These are phyloP conservation scores for Microchirus variegatus DNA, from an alignment of 2,797 vertebrate genomes.

Conservation along the genomic window DNA sequence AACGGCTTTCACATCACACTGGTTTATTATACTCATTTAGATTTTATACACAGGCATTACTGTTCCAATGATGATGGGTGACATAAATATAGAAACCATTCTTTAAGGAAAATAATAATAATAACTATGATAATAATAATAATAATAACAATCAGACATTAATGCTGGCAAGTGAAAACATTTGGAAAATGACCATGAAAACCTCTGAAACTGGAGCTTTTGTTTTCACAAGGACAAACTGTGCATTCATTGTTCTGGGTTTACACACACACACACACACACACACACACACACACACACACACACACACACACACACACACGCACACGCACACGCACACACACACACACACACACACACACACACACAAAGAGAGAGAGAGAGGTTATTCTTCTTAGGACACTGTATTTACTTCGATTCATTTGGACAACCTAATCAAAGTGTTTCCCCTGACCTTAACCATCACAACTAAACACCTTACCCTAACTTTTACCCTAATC, in stretches of 20 bases:
- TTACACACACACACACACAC: not conserved
- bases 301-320: too few species aligned
- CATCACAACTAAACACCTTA: too few species aligned
- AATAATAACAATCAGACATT: too few species aligned
- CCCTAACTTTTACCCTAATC: too few species aligned
- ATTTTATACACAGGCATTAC: not conserved
- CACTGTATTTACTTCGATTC: too few species aligned
- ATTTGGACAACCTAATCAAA: too few species aligned
- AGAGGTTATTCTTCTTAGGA: too few species aligned
- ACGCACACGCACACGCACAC: not conserved
- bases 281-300: slow-evolving; percentile 8
- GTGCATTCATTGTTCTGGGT: not conserved
- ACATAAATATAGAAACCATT: not conserved
- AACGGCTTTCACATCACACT: slow-evolving; percentile 6
- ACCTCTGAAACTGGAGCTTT: not conserved
- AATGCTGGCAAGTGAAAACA: not conserved
- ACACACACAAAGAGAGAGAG: too few species aligned
- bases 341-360: slow-evolving; percentile 7
- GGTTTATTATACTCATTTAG: not conserved
- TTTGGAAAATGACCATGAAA: not conserved
- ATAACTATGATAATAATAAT: too few species aligned
- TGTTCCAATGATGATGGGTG: not conserved
- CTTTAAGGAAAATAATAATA: too few species aligned
- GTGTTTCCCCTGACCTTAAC: too few species aligned
- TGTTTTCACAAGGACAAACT: too few species aligned